A percentile compares a stretch with the other conserved stretches of the same genome.
phyloP scores from a whole-genome alignment of 2,113 vertebrate genomes.

The Sturnus vulgaris region DNA sequence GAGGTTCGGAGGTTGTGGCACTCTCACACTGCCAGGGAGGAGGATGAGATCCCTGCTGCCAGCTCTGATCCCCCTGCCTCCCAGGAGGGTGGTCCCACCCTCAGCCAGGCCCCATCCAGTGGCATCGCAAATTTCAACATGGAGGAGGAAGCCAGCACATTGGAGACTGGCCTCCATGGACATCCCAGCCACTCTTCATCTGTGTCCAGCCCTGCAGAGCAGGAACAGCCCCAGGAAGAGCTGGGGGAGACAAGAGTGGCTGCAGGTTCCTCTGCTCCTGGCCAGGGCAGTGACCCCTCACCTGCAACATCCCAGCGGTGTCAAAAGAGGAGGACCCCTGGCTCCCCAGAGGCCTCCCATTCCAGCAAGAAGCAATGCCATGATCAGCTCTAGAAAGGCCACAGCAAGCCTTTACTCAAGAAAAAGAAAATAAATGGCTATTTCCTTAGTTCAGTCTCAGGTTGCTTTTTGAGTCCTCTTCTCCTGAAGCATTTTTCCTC shows the following conservation, averaged over 20 bases:
- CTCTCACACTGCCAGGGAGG: not conserved
- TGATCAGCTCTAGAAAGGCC: not conserved
- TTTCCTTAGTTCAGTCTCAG: not conserved
- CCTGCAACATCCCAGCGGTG: rapidly evolving
- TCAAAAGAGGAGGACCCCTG: not conserved
- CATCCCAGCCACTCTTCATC: not conserved
- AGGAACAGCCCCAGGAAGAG: not conserved
- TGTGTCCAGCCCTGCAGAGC: not conserved
- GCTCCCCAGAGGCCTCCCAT: not conserved
- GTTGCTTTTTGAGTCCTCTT: not conserved
- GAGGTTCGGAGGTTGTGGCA: not conserved
- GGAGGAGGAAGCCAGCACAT: not conserved
- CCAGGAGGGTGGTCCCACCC: not conserved
- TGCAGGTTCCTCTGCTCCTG: not conserved
- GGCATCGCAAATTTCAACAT: rapidly evolving
- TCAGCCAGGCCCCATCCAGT: not conserved
- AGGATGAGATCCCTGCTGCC: not conserved
- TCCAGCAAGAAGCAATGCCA: not conserved
- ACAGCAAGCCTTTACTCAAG: not conserved
- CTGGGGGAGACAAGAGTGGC: not conserved
- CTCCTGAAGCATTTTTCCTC: not conserved
- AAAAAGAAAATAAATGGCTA: not conserved
- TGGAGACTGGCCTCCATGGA: rapidly evolving
- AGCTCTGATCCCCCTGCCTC: not conserved
- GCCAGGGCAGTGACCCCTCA: not conserved